phyloP scores from a whole-genome alignment of 2,888 invertebrate species.

The Drosophila setosimentum region DNA sequence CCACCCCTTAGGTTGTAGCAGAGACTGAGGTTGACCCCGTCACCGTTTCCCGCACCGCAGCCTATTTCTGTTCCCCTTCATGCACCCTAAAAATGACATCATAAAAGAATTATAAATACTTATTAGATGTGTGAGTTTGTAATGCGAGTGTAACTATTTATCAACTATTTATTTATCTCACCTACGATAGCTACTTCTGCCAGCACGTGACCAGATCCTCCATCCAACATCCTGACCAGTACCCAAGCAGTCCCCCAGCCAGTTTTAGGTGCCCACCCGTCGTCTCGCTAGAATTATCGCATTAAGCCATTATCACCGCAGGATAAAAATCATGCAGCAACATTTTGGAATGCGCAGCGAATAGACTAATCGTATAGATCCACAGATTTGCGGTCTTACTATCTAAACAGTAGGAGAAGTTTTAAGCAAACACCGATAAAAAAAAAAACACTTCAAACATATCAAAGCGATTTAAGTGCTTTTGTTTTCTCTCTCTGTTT shows the following conservation, averaged over 20 bases:
- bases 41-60: conserved; percentile 10
- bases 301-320: conserved; percentile 8
- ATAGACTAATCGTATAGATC: neutral
- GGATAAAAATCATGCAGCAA: conserved; percentile 2
- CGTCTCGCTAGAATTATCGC: conserved; percentile 4
- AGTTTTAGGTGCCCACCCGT: neutral
- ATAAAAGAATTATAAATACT: conserved; percentile 1
- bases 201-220: conserved; percentile 10
- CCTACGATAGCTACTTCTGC: neutral
- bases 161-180: neutral
- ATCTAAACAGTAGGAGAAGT: neutral
- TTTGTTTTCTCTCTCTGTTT: no score
- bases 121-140: neutral
- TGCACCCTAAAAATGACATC: neutral
- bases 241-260: neutral
- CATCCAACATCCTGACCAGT: neutral
- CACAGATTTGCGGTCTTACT: neutral
- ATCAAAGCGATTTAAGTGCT: neutral
- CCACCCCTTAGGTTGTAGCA: conserved; percentile 29
- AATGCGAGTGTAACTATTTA: neutral
- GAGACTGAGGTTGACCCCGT: conserved; percentile 25
- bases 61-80: conserved; percentile 1
- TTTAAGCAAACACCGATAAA: neutral
- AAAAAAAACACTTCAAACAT: neutral
- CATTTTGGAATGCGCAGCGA: neutral